phyloP scores from a whole-genome alignment of 2,888 invertebrate species.

The Metellina segmentata region DNA sequence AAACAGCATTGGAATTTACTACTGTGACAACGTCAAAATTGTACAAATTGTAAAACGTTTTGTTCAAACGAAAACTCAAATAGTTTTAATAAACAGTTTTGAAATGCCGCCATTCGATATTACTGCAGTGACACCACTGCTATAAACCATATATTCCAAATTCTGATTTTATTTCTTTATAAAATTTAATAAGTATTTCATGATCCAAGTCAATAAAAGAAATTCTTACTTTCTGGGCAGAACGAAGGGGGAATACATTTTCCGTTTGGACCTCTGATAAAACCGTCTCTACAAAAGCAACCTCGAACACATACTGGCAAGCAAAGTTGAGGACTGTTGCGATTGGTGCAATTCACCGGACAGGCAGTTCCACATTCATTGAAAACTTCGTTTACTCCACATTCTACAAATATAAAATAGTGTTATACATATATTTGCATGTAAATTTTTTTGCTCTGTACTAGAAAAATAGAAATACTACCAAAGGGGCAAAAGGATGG shows the following conservation, averaged over 20 bases:
- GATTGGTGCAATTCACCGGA: conserved; percentile 12
- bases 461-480: background rate
- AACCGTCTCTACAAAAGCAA: conserved; percentile 21
- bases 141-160: no score
- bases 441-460: background rate
- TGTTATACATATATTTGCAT: background rate
- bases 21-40: no score
- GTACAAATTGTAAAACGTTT: background rate
- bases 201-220: no score
- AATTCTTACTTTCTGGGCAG: conserved; percentile 16
- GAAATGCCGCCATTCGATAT: no score
- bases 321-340: background rate
- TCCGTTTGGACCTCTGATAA: conserved; percentile 1
- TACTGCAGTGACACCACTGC: no score
- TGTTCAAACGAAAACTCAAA: no score
- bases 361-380: conserved; percentile 42
- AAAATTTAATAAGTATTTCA: no score
- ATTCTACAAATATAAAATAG: conserved; percentile 23
- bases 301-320: background rate
- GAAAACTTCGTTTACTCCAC: conserved; percentile 42
- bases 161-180: no score
- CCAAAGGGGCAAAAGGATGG: background rate
- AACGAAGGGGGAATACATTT: background rate
- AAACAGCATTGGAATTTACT: background rate
- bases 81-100: no score